Conservation (phyloP, 2,797 vertebrate species). For the Choloepus didactylus region DNA sequence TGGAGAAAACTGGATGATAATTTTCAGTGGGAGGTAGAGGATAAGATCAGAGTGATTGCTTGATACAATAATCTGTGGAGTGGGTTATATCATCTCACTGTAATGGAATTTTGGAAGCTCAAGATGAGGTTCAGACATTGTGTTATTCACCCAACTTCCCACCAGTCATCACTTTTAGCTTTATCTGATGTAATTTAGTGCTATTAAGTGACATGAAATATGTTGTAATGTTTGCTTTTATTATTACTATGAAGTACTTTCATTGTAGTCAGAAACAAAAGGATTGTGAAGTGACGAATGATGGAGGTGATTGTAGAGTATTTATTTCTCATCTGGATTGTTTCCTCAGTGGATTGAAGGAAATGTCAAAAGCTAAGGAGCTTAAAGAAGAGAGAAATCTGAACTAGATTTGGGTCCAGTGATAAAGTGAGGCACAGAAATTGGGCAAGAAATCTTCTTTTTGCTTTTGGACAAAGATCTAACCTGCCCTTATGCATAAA, state of each 20-base stretch:
- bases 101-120: neutral
- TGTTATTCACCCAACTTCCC: neutral
- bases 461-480: neutral
- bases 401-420: neutral
- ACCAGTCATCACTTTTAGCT: neutral
- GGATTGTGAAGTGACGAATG: neutral
- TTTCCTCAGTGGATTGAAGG: neutral
- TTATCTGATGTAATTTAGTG: neutral
- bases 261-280: neutral
- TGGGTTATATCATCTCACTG: neutral
- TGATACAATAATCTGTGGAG: neutral
- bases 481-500: neutral
- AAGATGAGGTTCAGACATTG: neutral
- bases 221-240: neutral
- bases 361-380: neutral
- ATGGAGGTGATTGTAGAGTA: neutral
- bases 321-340: neutral
- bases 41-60: neutral
- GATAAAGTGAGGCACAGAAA: neutral
- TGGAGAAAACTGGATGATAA: neutral
- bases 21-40: neutral
- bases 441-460: neutral
- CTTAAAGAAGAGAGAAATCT: neutral
- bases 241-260: neutral
- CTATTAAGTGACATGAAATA: neutral